phyloP scores from a whole-genome alignment of 2,888 invertebrate genomes.

The Coelopa pilipes region DNA sequence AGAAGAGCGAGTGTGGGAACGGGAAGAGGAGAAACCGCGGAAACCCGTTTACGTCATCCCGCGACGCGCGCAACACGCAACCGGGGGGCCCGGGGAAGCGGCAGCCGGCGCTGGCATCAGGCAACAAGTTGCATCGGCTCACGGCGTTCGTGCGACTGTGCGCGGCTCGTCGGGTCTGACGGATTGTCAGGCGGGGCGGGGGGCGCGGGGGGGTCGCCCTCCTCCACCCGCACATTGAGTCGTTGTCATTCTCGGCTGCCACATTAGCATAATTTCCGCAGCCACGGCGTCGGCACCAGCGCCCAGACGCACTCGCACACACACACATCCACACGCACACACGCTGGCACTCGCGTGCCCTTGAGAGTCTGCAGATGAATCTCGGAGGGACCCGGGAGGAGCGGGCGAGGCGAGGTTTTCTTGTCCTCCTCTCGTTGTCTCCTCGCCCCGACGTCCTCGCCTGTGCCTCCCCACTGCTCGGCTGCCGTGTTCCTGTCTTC shows the following conservation, averaged over 20 bases:
- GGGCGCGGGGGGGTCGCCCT: too few species aligned
- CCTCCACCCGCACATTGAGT: neutral
- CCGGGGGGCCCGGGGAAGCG: neutral
- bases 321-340: too few species aligned
- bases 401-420: too few species aligned
- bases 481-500: too few species aligned
- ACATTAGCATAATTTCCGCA: constrained; percentile 26
- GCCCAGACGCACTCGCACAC: neutral
- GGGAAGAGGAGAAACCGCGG: too few species aligned
- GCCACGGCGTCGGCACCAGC: neutral
- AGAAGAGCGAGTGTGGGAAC: too few species aligned
- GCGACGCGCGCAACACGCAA: constrained; percentile 42
- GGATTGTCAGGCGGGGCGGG: neutral
- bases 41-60: constrained; percentile 33
- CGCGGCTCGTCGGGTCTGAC: neutral
- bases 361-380: neutral
- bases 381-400: neutral
- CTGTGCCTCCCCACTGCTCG: too few species aligned
- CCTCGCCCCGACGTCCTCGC: too few species aligned
- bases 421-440: too few species aligned
- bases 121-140: neutral
- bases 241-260: constrained; percentile 17
- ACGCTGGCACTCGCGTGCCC: too few species aligned
- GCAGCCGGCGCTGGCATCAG: neutral
- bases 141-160: neutral